phyloP scores from a whole-genome alignment of 2,113 vertebrate genomes.

The Notothenia rossii region DNA sequence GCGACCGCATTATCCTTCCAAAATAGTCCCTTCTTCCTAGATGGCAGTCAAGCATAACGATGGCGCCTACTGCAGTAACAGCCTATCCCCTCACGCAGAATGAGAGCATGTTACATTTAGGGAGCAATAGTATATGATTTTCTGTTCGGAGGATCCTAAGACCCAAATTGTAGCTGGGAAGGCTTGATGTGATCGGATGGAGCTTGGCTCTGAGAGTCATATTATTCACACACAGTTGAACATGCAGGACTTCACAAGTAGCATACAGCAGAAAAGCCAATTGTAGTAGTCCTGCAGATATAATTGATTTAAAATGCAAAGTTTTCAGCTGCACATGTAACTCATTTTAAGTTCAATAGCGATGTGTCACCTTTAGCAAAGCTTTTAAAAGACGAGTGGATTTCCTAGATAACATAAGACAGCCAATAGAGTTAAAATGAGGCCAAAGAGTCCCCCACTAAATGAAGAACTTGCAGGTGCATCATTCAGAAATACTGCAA shows the following conservation, averaged over 20 bases:
- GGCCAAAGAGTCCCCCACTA: not conserved
- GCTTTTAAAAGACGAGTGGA: constrained; percentile 1
- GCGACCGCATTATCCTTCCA: constrained; percentile 71
- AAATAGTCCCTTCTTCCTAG: constrained; percentile 68
- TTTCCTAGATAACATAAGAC: not conserved
- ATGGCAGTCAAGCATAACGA: constrained; percentile 68
- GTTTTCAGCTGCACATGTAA: constrained; percentile 18
- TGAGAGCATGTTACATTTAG: constrained; percentile 49
- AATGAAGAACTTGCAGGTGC: not conserved
- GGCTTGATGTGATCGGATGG: not conserved
- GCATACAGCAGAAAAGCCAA: not conserved
- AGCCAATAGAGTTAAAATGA: not conserved
- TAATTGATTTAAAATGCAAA: not conserved
- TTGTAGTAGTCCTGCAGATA: not conserved
- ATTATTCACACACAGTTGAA: not conserved
- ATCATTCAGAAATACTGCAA: not conserved
- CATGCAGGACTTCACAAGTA: not conserved
- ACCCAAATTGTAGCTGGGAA: constrained; percentile 25
- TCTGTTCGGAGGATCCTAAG: constrained; percentile 17
- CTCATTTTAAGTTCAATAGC: constrained; percentile 5
- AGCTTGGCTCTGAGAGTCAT: not conserved
- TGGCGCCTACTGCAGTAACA: constrained; percentile 54
- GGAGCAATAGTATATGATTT: constrained; percentile 35
- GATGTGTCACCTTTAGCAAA: not conserved
- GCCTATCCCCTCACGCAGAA: constrained; percentile 41